Base-by-base conservation (phyloP, 2,888 invertebrate genomes). In the Ochlodes sylvanus region DNA sequence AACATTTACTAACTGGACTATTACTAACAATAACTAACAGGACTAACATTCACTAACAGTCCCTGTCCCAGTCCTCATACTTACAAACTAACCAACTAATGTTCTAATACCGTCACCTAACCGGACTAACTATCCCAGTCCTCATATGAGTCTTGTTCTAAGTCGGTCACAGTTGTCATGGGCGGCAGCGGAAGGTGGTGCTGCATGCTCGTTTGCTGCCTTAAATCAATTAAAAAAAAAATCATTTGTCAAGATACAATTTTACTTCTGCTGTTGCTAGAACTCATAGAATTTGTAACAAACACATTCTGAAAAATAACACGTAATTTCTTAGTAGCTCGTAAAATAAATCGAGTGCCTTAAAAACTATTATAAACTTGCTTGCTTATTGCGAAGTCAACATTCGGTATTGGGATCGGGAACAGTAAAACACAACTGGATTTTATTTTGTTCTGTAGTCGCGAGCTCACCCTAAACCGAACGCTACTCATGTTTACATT, bases 401-500 rank as follows among this genome's bases (percentile, higher is more conserved):
- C 50, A 19, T 19, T 50, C 19, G 19, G 50, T 19, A 50, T 19
- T 21, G 50, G 7, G 19, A 50, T 19, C 12, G 19, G 7, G 19
- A 10, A 50, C 50, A 1, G 19, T 50, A 19, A 10, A 19, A 50
- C 10, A 50, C n/a, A 47, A 47, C 17, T 15, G 2, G 17, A 47
- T 47, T 47, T 47, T 47, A 17, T 47, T n/a, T 50, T 38, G 38
- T 38, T 7, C 10, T 19, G 19, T 19, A n/a, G 58, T 58, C n/a
- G 41, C 19, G 41, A 21, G 21, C n/a, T 42, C 21, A 27, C 42
- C 14, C 55, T 50, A 19, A 44, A 27, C 7, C 42, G 32, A 52
- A 32, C 27, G 32, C 54, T 60, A 32, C 32, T 17, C 41, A 54
- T 47, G 61, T 47, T 47, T 61, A 47, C 12, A 57, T 65, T 66